A percentile compares a stretch with the other conserved stretches of the same genome.
Evolutionary conservation across 2,888 invertebrate genomes (phyloP).

Genomic region (Drosophila rubida): DNA sequence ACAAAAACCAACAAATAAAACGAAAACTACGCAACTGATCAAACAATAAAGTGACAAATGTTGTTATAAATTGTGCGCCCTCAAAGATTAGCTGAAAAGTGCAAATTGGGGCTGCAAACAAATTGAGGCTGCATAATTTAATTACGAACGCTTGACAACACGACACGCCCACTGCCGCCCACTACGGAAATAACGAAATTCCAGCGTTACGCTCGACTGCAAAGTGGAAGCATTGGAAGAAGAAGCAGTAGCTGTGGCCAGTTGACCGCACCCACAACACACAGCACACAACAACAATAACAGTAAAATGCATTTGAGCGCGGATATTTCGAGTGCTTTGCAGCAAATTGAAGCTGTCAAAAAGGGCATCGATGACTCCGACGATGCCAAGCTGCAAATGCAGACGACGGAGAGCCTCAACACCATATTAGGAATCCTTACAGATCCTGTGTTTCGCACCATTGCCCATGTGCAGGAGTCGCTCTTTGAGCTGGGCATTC

Average conservation of each 20-base stretch:
- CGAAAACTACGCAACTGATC: constrained; percentile 10
- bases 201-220: constrained; percentile 46
- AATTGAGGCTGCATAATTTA: constrained; percentile 47
- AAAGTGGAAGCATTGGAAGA: constrained; percentile 26
- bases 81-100: not conserved
- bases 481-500: constrained; percentile 93
- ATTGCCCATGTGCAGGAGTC: constrained; percentile 97
- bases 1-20: constrained; percentile 39
- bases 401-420: constrained; percentile 91
- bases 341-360: constrained; percentile 95
- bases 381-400: constrained; percentile 92
- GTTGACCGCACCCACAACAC: constrained; percentile 47
- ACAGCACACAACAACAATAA: not conserved
- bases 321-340: constrained; percentile 94
- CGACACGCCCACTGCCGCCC: constrained; percentile 23
- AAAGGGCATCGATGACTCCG: constrained; percentile 93
- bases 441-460: constrained; percentile 95
- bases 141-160: constrained; percentile 57
- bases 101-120: constrained; percentile 1
- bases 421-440: constrained; percentile 92
- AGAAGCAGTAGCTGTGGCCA: constrained; percentile 31
- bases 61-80: not conserved
- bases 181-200: constrained; percentile 25
- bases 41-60: constrained; percentile 3
- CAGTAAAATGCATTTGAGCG: constrained; percentile 83